Evolutionary conservation across 2,888 invertebrate genomes (phyloP).

Genomic region (Brassicogethes aeneus): DNA sequence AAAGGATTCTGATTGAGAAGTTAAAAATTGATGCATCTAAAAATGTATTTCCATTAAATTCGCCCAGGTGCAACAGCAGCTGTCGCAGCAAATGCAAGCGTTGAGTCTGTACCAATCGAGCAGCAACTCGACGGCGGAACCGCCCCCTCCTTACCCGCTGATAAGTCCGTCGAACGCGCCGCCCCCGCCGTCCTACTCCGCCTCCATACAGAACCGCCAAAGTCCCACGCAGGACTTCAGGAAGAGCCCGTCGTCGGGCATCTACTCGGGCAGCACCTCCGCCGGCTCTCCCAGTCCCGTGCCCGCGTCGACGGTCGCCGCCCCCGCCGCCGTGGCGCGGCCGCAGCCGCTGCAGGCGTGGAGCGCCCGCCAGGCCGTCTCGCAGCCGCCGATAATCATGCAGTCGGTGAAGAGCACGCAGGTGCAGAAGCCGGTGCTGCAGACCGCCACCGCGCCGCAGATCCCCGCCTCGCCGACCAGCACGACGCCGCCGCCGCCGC

Average conservation of each 20-base stretch:
- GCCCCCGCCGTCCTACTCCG: constrained; percentile 77
- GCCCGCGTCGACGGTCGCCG: constrained; percentile 50
- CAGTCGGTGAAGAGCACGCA: constrained; percentile 94
- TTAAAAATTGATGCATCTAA: constrained; percentile 13
- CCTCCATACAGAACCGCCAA: constrained; percentile 78
- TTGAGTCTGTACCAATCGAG: constrained; percentile 65
- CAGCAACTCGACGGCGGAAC: constrained; percentile 50
- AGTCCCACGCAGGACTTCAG: constrained; percentile 74
- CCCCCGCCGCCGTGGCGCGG: constrained; percentile 55
- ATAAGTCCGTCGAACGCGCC: constrained; percentile 51
- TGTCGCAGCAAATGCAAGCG: constrained; percentile 83
- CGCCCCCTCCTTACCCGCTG: constrained; percentile 52
- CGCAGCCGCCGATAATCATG: constrained; percentile 92
- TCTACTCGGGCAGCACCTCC: constrained; percentile 75
- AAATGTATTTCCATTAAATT: constrained; percentile 10
- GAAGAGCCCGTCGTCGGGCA: constrained; percentile 79
- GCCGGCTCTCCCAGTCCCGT: constrained; percentile 73
- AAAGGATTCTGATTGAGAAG: too few relatives aligned
- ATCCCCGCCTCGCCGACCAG: constrained; percentile 55
- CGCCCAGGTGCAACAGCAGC: constrained; percentile 80
- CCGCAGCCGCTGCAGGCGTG: constrained; percentile 78
- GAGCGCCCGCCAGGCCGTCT: constrained; percentile 78
- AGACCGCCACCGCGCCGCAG: constrained; percentile 90
- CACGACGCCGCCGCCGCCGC: constrained; percentile 58
- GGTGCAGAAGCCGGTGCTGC: constrained; percentile 88